Percentiles rank a stretch among this genome's conserved stretches.
These are phyloP conservation scores for Limnephilus marmoratus DNA, from an alignment of 2,888 invertebrate species.

Conservation along the genomic window DNA sequence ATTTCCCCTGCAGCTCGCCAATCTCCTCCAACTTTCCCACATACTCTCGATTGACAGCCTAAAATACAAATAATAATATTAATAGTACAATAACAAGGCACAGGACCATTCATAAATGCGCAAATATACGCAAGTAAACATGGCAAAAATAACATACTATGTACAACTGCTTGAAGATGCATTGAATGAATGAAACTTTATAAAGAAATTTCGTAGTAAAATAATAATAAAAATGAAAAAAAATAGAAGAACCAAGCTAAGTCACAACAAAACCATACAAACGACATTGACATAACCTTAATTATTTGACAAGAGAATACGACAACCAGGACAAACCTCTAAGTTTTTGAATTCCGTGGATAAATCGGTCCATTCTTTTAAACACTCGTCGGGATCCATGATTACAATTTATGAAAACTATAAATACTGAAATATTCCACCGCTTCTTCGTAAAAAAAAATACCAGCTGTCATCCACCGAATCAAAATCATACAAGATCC, in stretches of 20 bases:
- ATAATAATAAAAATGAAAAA: conserved; percentile 53
- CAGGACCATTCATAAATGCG: not conserved
- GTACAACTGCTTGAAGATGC: not conserved
- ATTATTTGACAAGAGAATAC: conserved; percentile 64
- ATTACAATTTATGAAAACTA: conserved; percentile 11
- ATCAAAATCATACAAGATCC: conserved; percentile 17
- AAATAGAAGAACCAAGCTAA: not conserved
- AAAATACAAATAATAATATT: conserved; percentile 68
- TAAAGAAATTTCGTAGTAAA: not conserved
- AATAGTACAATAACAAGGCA: not conserved
- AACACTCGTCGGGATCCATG: conserved; percentile 81
- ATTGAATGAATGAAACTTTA: not conserved
- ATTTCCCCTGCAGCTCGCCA: conserved; percentile 89
- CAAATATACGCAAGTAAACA: conserved; percentile 6
- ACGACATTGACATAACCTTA: conserved; percentile 49
- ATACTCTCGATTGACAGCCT: conserved; percentile 90
- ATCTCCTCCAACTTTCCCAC: conserved; percentile 90
- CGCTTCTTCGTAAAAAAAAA: conserved; percentile 25
- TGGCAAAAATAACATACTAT: not conserved
- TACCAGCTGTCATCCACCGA: conserved; percentile 36
- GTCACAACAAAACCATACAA: not conserved
- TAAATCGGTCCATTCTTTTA: conserved; percentile 89
- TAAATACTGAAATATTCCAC: not conserved
- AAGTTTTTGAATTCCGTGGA: conserved; percentile 86
- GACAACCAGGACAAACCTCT: conserved; percentile 79